phyloP scores from a whole-genome alignment of 2,888 invertebrate species.

The Aphrophora alni region DNA sequence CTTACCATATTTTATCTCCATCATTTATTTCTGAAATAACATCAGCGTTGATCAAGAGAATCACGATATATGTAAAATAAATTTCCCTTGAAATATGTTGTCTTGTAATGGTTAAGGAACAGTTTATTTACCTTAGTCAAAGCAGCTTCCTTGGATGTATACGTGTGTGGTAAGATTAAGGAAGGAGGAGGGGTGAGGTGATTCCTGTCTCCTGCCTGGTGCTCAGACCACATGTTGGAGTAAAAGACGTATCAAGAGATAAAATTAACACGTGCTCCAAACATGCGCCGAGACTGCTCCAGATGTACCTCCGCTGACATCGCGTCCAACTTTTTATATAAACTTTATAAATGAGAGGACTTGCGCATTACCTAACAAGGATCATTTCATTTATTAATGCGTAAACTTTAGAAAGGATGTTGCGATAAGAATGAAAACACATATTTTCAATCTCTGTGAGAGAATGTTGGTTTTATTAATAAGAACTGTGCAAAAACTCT shows the following conservation, averaged over 20 bases:
- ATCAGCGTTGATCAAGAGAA: too few relatives aligned
- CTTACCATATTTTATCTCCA: too few relatives aligned
- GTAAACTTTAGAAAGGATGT: too few relatives aligned
- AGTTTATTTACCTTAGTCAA: not conserved
- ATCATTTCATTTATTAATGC: too few relatives aligned
- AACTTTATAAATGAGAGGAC: not conserved
- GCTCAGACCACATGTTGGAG: constrained; percentile 9
- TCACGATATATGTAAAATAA: too few relatives aligned
- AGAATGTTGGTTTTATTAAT: too few relatives aligned
- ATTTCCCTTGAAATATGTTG: too few relatives aligned
- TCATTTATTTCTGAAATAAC: too few relatives aligned
- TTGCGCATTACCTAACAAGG: too few relatives aligned
- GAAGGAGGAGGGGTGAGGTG: not conserved
- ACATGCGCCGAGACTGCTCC: not conserved
- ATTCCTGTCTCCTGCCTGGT: constrained; percentile 3
- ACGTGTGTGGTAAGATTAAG: not conserved
- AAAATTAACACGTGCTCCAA: constrained; percentile 9
- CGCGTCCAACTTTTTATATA: not conserved
- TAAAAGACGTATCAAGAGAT: constrained; percentile 9
- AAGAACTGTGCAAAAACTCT: too few relatives aligned
- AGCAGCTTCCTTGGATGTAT: not conserved
- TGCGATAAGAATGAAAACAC: too few relatives aligned
- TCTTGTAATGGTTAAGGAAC: not conserved
- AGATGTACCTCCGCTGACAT: not conserved
- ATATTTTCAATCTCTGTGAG: too few relatives aligned